A percentile compares a stretch with the other conserved stretches of the same genome.
phyloP scores from a whole-genome alignment of 2,888 invertebrate species.

The Tinea semifulvella region DNA sequence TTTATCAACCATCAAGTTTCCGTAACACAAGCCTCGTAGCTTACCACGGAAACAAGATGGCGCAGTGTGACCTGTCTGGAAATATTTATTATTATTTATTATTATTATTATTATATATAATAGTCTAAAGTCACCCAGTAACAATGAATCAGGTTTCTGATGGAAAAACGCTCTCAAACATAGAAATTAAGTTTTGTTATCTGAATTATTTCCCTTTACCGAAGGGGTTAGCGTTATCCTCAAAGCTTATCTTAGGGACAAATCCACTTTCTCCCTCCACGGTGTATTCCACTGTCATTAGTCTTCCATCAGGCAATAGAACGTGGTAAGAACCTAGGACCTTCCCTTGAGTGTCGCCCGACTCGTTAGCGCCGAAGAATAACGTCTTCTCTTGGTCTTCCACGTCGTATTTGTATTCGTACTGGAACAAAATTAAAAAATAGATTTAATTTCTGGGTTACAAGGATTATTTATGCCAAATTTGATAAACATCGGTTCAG shows the following conservation, averaged over 20 bases:
- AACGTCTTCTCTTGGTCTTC: conserved; percentile 74
- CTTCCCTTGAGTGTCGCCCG: conserved; percentile 70
- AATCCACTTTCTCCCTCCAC: conserved; percentile 78
- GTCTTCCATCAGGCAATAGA: conserved; percentile 73
- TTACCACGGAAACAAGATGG: too few species aligned
- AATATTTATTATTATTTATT: too few species aligned
- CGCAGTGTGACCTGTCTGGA: too few species aligned
- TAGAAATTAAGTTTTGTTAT: too few species aligned
- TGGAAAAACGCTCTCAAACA: too few species aligned
- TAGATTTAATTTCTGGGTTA: conserved; percentile 15
- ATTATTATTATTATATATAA: too few species aligned
- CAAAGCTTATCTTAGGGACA: conserved; percentile 74
- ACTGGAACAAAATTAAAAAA: conserved; percentile 50
- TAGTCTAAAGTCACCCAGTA: too few species aligned
- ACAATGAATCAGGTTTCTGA: too few species aligned
- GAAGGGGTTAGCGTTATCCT: conserved; percentile 69
- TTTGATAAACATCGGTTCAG: too few species aligned
- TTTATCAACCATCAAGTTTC: too few species aligned
- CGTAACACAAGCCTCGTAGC: too few species aligned
- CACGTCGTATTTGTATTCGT: conserved; percentile 78
- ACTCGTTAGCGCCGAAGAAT: conserved; percentile 75
- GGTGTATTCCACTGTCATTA: conserved; percentile 77
- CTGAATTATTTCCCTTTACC: conserved; percentile 51
- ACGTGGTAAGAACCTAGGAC: conserved; percentile 74
- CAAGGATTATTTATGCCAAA: conserved; percentile 12